Evolutionary conservation across 2,113 vertebrate genomes (phyloP).

Genomic region (Larimichthys polyactis): DNA sequence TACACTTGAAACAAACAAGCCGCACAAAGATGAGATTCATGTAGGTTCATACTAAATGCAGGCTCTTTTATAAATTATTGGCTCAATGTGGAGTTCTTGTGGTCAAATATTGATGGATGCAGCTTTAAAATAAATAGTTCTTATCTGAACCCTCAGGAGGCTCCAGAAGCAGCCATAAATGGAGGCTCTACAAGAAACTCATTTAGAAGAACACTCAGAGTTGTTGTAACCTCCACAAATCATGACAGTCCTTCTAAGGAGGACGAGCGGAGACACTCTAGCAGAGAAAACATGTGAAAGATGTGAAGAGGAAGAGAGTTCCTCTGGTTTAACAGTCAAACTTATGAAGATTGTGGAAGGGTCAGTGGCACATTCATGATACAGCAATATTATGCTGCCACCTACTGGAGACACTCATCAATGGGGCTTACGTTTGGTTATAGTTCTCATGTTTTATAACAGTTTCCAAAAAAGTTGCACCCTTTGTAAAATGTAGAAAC

Average conservation of each 20-base stretch:
- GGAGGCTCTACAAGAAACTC: not conserved
- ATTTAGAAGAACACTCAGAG: not conserved
- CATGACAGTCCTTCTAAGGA: not conserved
- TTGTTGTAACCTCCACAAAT: not conserved
- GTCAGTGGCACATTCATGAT: not conserved
- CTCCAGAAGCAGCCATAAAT: not conserved
- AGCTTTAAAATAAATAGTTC: not conserved
- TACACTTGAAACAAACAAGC: too few relatives aligned
- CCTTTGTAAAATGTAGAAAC: too few relatives aligned
- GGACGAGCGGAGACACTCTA: too few relatives aligned
- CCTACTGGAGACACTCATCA: conserved; percentile 31
- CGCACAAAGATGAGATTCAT: not conserved
- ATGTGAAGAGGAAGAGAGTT: too few relatives aligned
- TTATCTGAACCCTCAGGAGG: not conserved
- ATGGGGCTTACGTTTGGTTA: not conserved
- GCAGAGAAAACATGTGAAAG: too few relatives aligned
- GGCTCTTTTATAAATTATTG: not conserved
- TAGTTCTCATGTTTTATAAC: not conserved
- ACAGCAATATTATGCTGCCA: conserved; percentile 22
- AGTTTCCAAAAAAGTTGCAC: too few relatives aligned
- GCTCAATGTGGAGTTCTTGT: not conserved
- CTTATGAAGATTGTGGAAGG: not conserved
- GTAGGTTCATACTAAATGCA: too few relatives aligned
- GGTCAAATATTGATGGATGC: not conserved
- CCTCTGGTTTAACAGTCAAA: not conserved